phyloP scores from a whole-genome alignment of 2,113 vertebrate genomes.

The Salvelinus alpinus region DNA sequence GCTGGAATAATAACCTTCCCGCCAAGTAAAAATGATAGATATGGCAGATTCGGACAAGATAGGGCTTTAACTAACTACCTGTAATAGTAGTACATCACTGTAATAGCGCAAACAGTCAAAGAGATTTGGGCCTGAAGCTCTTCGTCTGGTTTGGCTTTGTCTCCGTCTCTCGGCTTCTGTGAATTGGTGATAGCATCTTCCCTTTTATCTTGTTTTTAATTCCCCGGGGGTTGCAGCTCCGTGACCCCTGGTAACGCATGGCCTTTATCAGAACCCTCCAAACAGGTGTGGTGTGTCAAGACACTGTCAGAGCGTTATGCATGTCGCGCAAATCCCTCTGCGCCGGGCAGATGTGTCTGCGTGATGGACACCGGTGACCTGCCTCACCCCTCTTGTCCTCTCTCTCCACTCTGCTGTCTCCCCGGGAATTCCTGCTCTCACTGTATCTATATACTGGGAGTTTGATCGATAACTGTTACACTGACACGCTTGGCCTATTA shows the following conservation, averaged over 20 bases:
- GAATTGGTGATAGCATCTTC: neutral
- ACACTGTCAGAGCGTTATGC: slow-evolving; percentile 9
- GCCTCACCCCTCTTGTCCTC: slow-evolving; percentile 10
- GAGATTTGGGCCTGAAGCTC: too few species aligned
- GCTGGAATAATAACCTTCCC: too few species aligned
- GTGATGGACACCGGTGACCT: slow-evolving; percentile 28
- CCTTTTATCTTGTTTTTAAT: neutral
- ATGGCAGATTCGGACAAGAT: too few species aligned
- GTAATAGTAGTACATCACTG: too few species aligned
- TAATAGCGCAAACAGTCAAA: too few species aligned
- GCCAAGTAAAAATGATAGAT: too few species aligned
- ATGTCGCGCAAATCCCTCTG: slow-evolving; percentile 6
- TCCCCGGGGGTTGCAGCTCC: too few species aligned
- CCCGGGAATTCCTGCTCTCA: neutral
- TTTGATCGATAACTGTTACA: neutral
- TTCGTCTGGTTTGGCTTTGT: neutral
- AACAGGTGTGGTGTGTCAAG: slow-evolving; percentile 27
- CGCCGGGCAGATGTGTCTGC: neutral
- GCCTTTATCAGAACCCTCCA: slow-evolving; percentile 20
- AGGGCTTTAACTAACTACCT: too few species aligned
- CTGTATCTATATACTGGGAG: neutral
- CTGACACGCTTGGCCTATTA: neutral
- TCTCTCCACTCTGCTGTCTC: slow-evolving; percentile 6
- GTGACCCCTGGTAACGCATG: neutral
- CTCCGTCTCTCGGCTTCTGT: slow-evolving; percentile 4